Base-by-base conservation (phyloP, 2,797 vertebrate species). In the Sebastes baramenuke region DNA sequence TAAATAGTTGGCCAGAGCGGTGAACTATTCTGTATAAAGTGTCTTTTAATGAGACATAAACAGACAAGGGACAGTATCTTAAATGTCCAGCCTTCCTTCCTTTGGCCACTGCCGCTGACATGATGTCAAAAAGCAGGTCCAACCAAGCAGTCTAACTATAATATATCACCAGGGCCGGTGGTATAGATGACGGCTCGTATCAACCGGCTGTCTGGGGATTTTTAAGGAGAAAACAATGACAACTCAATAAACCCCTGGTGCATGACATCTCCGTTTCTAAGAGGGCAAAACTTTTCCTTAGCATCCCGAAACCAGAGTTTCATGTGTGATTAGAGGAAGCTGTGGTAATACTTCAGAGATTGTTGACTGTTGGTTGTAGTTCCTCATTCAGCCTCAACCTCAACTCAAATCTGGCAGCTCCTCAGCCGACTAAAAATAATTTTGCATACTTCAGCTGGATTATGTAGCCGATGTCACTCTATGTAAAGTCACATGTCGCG, bases 21-120 rank as follows among this genome's bases (percentile, higher is more conserved):
- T 83, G 78, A 84, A 88, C 84, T 75, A 9, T 79, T 84, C 69
- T 70, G 82, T 86, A 90, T 84, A 91, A 76, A 88, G 62, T 89
- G 83, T 90, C 88, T 65, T 86, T 87, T 83, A 91, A 89, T 84
- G 77, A 88, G 85, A 88, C 72, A 76, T 69, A 85, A 93, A 90
- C 80, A 91, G 81, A 86, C 79, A 87, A 58, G 49, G 74, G 71
- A 77, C 82, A 54, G 61, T 64, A 73, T 86, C 77, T 81, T 80
- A 67, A 88, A 86, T 73, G 72, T 78, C 67, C 74, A 81, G 79
- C 77, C 64, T 74, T 77, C 74, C 82, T 85, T 88, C 70, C 81
- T 86, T 79, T 75, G 68, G 77, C 76, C 54, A 46, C 71, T n/a
- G 78, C 38, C 11, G 27, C 56, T 59, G 74, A 85, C 68, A 67